Evolutionary conservation across 2,113 vertebrate genomes (phyloP).

Genomic region (Cryptoleucopteryx plumbea): DNA sequence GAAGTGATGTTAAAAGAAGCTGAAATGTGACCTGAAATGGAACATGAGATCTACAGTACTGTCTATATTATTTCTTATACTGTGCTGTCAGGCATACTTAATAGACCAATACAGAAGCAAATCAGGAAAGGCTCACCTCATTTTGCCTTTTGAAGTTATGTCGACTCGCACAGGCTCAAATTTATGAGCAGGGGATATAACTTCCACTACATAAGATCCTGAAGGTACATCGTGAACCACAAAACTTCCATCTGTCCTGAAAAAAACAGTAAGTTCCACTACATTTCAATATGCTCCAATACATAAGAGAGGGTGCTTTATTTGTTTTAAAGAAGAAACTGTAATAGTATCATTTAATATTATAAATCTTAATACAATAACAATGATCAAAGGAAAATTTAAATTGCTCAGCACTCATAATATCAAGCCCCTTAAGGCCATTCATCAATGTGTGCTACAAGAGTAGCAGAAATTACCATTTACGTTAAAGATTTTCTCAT

Average conservation of each 20-base stretch:
- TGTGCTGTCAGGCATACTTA: not conserved
- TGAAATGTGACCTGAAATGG: not conserved
- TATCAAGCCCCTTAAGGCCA: not conserved
- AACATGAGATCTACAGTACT: not conserved
- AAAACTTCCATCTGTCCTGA: slow-evolving; percentile 95
- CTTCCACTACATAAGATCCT: slow-evolving; percentile 94
- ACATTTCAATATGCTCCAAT: not conserved
- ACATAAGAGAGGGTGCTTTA: not conserved
- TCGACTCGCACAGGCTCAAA: slow-evolving; percentile 97
- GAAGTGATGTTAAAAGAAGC: not conserved
- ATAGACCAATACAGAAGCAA: not conserved
- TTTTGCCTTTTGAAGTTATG: slow-evolving; percentile 98
- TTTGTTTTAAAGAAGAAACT: not conserved
- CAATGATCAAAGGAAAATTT: not conserved
- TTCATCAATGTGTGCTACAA: not conserved
- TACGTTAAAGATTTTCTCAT: not conserved
- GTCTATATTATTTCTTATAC: not conserved
- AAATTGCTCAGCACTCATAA: not conserved
- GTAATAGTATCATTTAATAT: not conserved
- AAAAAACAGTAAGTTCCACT: not conserved
- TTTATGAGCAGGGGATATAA: slow-evolving; percentile 87
- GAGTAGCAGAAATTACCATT: not conserved
- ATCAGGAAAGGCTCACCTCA: slow-evolving; percentile 81
- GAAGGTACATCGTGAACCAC: slow-evolving; percentile 95
- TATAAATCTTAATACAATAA: not conserved